Conservation (phyloP, 2,888 invertebrate species). For the Pammene aurita region DNA sequence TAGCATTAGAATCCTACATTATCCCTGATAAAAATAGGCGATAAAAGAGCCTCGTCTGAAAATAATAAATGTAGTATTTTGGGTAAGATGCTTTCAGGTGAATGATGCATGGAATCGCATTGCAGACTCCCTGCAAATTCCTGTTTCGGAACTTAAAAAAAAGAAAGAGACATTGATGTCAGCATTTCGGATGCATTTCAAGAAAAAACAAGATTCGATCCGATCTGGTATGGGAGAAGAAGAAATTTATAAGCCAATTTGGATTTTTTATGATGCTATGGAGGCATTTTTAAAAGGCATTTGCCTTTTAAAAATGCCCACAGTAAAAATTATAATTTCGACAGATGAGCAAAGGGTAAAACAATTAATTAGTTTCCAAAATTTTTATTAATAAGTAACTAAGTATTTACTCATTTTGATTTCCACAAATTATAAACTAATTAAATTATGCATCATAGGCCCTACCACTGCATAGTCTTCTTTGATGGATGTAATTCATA, state of each 20-base stretch:
- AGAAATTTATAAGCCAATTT: not conserved
- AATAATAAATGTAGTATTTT: too few relatives aligned
- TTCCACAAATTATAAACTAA: too few relatives aligned
- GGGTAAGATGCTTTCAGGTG: not conserved
- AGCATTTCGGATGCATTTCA: not conserved
- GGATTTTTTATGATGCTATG: slow-evolving; percentile 5
- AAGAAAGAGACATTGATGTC: not conserved
- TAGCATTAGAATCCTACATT: too few relatives aligned
- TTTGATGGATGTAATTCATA: slow-evolving; percentile 1
- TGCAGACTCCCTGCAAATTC: not conserved
- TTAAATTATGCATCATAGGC: too few relatives aligned
- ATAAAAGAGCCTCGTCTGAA: too few relatives aligned
- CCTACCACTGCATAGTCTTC: not conserved
- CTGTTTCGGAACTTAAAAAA: not conserved
- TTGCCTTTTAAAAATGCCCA: too few relatives aligned
- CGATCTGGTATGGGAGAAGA: not conserved
- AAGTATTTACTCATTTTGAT: too few relatives aligned
- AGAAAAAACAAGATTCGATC: not conserved
- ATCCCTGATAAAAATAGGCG: too few relatives aligned
- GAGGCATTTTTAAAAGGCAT: not conserved
- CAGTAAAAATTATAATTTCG: too few relatives aligned
- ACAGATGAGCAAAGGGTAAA: too few relatives aligned
- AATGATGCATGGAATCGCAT: not conserved
- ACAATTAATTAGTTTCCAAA: too few relatives aligned
- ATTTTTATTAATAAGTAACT: too few relatives aligned